Base-by-base conservation (phyloP, 2,888 invertebrate genomes). In the Drosophila eohydei region DNA sequence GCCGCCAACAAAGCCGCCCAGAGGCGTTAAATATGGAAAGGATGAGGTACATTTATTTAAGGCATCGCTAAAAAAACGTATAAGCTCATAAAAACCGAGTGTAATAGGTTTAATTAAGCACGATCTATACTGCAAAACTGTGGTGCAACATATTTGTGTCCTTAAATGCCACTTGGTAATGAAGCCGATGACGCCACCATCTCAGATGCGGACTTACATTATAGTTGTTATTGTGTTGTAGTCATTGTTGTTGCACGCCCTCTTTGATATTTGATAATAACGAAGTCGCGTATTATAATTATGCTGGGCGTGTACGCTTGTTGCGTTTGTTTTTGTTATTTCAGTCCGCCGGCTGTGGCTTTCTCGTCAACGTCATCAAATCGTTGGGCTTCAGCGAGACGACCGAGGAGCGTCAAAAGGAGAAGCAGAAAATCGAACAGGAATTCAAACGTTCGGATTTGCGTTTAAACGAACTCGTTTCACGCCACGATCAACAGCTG, bases 361-460 rank as follows among this genome's bases (percentile, higher is more conserved):
- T 97, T 65, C 94, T 99, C 81, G 98, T 99, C 95, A 97, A 98
- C 66, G 98, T 99, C 52, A 98, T 99, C 80, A 95, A 98, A 78
- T 98, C 98, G 0, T 93, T 99, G 68, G 98, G 98, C 32, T 97
- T 98, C 9, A 98, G 98, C 93, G 98, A 97, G 92, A 98, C 97
- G 5, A 97, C 97, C 91, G 98, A 98, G 91, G 97, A 99, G 91
- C 93, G 97, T 57, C 97, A 98, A 91, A 96, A 97, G 88, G 98
- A 98, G 93, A 98, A 98, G 90, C 96, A 96, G 0, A 97, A 98
- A 91, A 94, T 99, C 56, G 98, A 99, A 93, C 96, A 97, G 81
- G 98, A 98, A 90, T 99, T 97, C 91, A 97, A 97, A 91, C 95
- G 96, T 86, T 98, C 98, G 92, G 99, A 99, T 93, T 95, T 95